Percentiles rank a stretch among this genome's conserved stretches.
These are phyloP conservation scores for Neoitamus cyanurus DNA, from an alignment of 2,888 invertebrate genomes.

Conservation along the genomic window DNA sequence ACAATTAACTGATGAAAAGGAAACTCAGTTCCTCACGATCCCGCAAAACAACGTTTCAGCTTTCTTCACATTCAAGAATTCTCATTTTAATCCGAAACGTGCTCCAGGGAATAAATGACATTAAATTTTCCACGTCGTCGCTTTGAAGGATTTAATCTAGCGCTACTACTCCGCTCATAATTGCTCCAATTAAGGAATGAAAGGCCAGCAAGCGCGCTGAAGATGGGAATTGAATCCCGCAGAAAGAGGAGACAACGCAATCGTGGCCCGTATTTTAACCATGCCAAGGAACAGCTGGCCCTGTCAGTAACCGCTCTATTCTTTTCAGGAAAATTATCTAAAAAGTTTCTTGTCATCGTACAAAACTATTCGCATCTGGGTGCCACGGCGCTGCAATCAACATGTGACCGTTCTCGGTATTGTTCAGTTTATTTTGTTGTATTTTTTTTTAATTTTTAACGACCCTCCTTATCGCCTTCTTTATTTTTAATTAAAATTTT, in stretches of 20 bases:
- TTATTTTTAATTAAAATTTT: background rate
- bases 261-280: conserved; percentile 7
- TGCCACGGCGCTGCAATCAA: background rate
- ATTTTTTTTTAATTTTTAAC: background rate
- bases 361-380: background rate
- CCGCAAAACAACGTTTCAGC: background rate
- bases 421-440: background rate
- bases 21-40: background rate
- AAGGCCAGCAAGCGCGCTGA: background rate
- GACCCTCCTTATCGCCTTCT: background rate
- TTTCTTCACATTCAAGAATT: background rate
- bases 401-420: conserved; percentile 6
- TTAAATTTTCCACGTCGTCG: conserved; percentile 8
- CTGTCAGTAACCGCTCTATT: background rate
- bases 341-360: background rate
- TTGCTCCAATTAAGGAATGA: conserved; percentile 26
- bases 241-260: background rate
- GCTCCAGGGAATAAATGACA: background rate
- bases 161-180: background rate
- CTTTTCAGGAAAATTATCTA: background rate
- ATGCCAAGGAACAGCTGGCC: background rate
- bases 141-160: conserved; percentile 22
- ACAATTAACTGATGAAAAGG: background rate
- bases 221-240: background rate
- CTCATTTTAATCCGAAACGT: background rate